A percentile compares a stretch with the other conserved stretches of the same genome.
Conservation (phyloP, 1,140 invertebrate species). For the Zophobas morio region DNA sequence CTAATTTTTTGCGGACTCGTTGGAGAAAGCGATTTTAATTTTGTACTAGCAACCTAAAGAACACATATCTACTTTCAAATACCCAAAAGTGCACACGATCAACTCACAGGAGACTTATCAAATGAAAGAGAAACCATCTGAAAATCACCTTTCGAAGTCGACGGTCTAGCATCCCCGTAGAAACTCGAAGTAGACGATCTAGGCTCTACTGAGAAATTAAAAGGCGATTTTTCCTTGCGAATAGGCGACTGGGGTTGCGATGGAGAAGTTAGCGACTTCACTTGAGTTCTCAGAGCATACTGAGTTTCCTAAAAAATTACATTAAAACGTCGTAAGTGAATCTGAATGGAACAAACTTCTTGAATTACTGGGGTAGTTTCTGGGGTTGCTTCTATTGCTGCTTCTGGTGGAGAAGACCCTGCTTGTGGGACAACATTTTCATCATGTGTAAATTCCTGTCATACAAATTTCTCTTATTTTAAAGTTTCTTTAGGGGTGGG, state of each 20-base stretch:
- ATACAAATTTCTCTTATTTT: slow-evolving; percentile 35
- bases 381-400: slow-evolving; percentile 88
- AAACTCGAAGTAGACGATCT: slow-evolving; percentile 56
- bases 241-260: slow-evolving; percentile 76
- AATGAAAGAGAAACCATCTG: not conserved
- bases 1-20: slow-evolving; percentile 57
- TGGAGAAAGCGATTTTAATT: slow-evolving; percentile 34
- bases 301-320: slow-evolving; percentile 19
- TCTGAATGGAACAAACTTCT: slow-evolving; percentile 26
- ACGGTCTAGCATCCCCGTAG: slow-evolving; percentile 48
- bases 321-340: not conserved
- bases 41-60: slow-evolving; percentile 12
- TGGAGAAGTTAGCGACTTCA: slow-evolving; percentile 59
- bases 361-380: slow-evolving; percentile 83
- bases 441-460: slow-evolving; percentile 46
- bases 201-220: slow-evolving; percentile 66
- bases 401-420: slow-evolving; percentile 81
- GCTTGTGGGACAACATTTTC: slow-evolving; percentile 63
- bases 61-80: not conserved
- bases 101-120: slow-evolving; percentile 21
- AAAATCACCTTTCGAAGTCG: slow-evolving; percentile 2
- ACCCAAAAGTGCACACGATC: not conserved
- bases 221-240: slow-evolving; percentile 75
- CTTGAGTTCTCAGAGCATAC: slow-evolving; percentile 40
- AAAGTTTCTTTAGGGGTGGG: slow-evolving; percentile 8